Evolutionary conservation across 2,888 invertebrate genomes (phyloP).

Genomic region (Coelopa pilipes): DNA sequence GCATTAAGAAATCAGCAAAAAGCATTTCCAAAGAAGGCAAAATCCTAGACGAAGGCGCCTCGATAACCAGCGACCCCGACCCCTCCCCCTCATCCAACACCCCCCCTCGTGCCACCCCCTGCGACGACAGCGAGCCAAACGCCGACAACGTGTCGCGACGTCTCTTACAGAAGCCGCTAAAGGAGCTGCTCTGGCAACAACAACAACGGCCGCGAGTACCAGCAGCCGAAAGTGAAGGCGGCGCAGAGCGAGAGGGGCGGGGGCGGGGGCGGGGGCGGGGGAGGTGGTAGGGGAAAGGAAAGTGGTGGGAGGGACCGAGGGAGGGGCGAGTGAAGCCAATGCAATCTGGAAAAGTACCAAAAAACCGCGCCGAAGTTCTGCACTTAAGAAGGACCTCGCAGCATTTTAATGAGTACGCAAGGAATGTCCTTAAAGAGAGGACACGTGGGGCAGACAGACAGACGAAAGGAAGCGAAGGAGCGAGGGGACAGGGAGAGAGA

Average conservation of each 20-base stretch:
- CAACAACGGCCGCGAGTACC: no score
- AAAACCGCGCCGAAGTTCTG: conserved; percentile 5
- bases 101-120: not conserved
- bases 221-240: not conserved
- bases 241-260: not conserved
- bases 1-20: conserved; percentile 39
- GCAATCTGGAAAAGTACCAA: conserved; percentile 34
- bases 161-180: not conserved
- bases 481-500: not conserved
- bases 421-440: not conserved
- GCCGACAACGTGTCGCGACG: conserved; percentile 25
- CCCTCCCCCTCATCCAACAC: not conserved
- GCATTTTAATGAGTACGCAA: conserved; percentile 3
- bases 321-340: not conserved
- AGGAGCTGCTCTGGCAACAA: not conserved
- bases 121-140: conserved; percentile 13
- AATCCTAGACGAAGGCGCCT: conserved; percentile 15
- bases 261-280: not conserved
- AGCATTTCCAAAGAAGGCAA: conserved; percentile 29
- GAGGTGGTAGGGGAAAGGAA: not conserved
- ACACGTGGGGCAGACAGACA: no score
- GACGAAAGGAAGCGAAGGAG: not conserved
- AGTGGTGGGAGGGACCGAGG: not conserved
- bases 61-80: not conserved
- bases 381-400: conserved; percentile 20